These are phyloP conservation scores for Agonopterix subpropinquella DNA, from an alignment of 2,888 invertebrate genomes.

Conservation along the genomic window DNA sequence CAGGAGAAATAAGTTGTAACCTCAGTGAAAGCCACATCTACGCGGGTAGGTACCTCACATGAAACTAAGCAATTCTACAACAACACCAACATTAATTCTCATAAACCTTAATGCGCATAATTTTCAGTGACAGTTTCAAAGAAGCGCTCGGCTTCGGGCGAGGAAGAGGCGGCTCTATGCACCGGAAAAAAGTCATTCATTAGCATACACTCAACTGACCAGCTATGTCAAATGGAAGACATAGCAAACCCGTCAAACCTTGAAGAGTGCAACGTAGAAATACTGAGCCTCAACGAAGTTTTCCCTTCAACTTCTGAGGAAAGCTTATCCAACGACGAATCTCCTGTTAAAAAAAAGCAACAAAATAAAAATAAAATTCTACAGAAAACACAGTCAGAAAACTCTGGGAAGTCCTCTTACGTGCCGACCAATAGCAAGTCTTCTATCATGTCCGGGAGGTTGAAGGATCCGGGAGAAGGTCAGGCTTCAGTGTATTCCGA, in stretches of 20 bases:
- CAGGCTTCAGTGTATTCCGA: conserved; percentile 55
- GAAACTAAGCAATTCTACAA: too few species aligned
- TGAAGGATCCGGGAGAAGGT: conserved; percentile 39
- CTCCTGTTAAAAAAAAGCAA: conserved; percentile 35
- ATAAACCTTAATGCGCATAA: neutral
- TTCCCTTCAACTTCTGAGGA: conserved; percentile 70
- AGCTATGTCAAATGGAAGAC: conserved; percentile 54
- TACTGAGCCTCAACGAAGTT: conserved; percentile 61
- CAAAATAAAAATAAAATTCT: conserved; percentile 35
- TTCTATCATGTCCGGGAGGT: conserved; percentile 46
- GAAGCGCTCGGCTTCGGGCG: conserved; percentile 43
- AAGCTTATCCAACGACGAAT: conserved; percentile 56
- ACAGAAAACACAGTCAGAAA: conserved; percentile 30
- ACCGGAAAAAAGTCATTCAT: conserved; percentile 63
- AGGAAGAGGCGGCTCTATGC: conserved; percentile 35
- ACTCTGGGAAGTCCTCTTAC: conserved; percentile 38
- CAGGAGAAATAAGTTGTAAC: conserved; percentile 47
- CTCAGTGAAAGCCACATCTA: conserved; percentile 51
- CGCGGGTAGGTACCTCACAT: conserved; percentile 41
- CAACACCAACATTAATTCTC: too few species aligned
- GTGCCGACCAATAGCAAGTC: conserved; percentile 64
- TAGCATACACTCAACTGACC: conserved; percentile 68
- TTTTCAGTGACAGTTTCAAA: conserved; percentile 61
- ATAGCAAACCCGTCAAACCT: conserved; percentile 35
- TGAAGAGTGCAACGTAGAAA: conserved; percentile 64